Evolutionary conservation across 2,888 invertebrate species (phyloP).

Genomic region (Anoncus sp.): DNA sequence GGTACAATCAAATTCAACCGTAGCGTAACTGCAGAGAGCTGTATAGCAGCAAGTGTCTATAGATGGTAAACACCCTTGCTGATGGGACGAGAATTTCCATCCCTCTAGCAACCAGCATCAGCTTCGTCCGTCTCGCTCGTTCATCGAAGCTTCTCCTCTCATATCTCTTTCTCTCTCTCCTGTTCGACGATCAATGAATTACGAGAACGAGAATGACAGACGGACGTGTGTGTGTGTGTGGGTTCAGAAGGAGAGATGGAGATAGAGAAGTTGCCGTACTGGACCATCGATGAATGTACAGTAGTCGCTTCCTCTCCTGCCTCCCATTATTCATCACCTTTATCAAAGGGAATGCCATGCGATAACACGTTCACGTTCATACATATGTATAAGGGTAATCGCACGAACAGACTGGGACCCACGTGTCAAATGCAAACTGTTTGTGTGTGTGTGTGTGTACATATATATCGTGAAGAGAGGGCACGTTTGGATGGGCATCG

Average conservation of each 20-base stretch:
- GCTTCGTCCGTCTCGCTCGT: conserved; percentile 30
- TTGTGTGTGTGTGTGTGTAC: not conserved
- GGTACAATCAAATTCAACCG: conserved; percentile 20
- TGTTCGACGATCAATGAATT: conserved; percentile 48
- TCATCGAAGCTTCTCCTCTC: conserved; percentile 6
- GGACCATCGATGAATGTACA: conserved; percentile 37
- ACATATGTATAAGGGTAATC: conserved; percentile 21
- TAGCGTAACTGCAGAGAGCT: not conserved
- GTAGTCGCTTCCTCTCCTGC: not conserved
- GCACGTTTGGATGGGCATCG: conserved; percentile 21
- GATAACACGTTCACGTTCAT: conserved; percentile 42
- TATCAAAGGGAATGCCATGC: conserved; percentile 46
- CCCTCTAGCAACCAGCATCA: conserved; percentile 29
- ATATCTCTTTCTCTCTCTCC: conserved; percentile 3
- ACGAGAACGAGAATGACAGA: conserved; percentile 40
- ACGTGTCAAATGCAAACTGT: not conserved
- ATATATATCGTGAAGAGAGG: not conserved
- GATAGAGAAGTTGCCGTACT: conserved; percentile 6
- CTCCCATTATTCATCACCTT: conserved; percentile 41
- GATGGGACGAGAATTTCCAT: conserved; percentile 41
- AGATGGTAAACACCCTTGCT: conserved; percentile 37
- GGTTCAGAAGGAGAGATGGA: not conserved
- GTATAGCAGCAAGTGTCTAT: conserved; percentile 33
- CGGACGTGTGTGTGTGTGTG: not conserved
- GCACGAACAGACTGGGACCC: not conserved